Evolutionary conservation across 2,888 invertebrate genomes (phyloP).

Genomic region (Cyrtodaria siliqua): DNA sequence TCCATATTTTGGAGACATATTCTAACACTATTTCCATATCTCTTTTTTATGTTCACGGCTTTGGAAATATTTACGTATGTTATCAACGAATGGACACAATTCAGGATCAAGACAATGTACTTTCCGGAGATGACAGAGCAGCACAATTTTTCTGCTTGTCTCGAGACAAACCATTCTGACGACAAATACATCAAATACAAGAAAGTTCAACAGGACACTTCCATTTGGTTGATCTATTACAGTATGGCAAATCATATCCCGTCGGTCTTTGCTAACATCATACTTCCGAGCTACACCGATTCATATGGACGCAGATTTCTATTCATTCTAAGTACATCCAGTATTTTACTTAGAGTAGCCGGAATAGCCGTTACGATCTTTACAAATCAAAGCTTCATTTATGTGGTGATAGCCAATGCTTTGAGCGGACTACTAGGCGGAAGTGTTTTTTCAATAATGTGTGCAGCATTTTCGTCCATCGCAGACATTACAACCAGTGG

Average conservation of each 20-base stretch:
- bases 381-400: too few species aligned
- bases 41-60: too few species aligned
- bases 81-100: constrained; percentile 38
- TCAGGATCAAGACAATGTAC: constrained; percentile 7
- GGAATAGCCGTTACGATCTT: constrained; percentile 13
- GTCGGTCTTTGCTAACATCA: constrained; percentile 9
- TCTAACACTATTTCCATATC: too few species aligned
- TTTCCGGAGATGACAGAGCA: constrained; percentile 9
- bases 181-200: constrained; percentile 25
- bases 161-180: constrained; percentile 20
- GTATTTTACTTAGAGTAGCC: constrained; percentile 4
- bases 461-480: too few species aligned
- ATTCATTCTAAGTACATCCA: constrained; percentile 16
- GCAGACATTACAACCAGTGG: constrained; percentile 24
- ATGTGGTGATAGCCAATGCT: too few species aligned
- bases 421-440: constrained; percentile 2
- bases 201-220: constrained; percentile 28
- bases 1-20: too few species aligned
- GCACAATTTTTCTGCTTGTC: constrained; percentile 14
- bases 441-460: too few species aligned
- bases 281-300: constrained; percentile 31
- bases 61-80: constrained; percentile 2
- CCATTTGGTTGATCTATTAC: constrained; percentile 26
- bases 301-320: constrained; percentile 35
- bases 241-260: constrained; percentile 18